These are phyloP conservation scores for Apogon talboti DNA, from an alignment of 2,797 vertebrate genomes.

Conservation along the genomic window DNA sequence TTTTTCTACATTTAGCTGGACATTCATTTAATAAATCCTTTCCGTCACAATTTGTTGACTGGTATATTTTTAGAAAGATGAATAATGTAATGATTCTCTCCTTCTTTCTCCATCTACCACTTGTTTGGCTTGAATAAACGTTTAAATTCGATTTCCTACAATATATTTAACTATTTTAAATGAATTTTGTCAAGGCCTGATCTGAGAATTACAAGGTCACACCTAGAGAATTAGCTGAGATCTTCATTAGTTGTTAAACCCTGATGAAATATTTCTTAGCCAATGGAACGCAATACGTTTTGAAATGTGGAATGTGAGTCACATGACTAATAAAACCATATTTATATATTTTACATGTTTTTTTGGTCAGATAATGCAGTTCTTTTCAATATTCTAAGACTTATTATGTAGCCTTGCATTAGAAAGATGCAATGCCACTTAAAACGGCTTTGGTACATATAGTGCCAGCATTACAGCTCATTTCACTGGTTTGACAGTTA, in stretches of 20 bases:
- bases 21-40: neutral
- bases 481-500: constrained; percentile 1
- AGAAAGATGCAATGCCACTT: neutral
- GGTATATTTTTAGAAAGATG: neutral
- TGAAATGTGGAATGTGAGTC: neutral
- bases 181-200: neutral
- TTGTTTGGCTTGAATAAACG: neutral
- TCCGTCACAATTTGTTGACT: constrained; percentile 6
- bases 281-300: neutral
- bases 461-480: neutral
- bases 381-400: neutral
- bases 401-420: neutral
- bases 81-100: neutral
- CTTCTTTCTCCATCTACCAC: neutral
- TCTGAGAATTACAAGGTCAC: too few relatives aligned
- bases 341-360: too few relatives aligned
- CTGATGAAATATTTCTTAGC: constrained; percentile 1
- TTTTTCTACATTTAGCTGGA: too few relatives aligned
- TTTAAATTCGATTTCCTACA: neutral
- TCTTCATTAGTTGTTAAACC: neutral
- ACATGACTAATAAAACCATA: neutral
- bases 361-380: too few relatives aligned
- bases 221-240: neutral
- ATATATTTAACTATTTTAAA: neutral
- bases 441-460: neutral